Evolutionary conservation across 1,140 invertebrate species (phyloP).

Genomic region (Sinonovacula constricta): DNA sequence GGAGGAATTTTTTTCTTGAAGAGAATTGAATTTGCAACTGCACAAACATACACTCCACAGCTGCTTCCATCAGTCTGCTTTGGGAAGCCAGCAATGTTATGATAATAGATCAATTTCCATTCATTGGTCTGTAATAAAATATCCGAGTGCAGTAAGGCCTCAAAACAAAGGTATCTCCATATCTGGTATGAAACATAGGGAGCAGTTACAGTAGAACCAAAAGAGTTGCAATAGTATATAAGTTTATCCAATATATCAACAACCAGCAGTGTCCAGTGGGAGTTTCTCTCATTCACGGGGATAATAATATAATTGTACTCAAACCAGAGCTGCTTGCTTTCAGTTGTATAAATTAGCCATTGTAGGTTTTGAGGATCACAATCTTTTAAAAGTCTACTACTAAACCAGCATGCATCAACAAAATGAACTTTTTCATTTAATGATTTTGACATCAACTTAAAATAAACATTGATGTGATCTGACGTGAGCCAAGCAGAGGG

Average conservation of each 20-base stretch:
- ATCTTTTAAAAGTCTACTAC: not conserved
- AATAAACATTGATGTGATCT: constrained; percentile 13
- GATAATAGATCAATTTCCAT: not conserved
- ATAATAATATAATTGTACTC: constrained; percentile 3
- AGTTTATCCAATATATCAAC: not conserved
- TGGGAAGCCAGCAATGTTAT: not conserved
- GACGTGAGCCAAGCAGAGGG: not conserved
- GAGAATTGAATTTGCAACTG: not conserved
- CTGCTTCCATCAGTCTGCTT: constrained; percentile 19
- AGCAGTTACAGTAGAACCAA: not conserved
- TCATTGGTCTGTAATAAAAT: not conserved
- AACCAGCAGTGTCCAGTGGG: constrained; percentile 2
- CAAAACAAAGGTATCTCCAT: constrained; percentile 8
- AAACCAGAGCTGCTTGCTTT: not conserved
- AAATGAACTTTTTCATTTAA: not conserved
- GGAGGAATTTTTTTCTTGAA: too few species aligned
- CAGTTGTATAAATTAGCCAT: not conserved
- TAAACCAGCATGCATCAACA: not conserved
- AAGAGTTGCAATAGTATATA: constrained; percentile 7
- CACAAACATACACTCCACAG: constrained; percentile 16
- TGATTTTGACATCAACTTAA: not conserved
- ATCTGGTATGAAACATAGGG: constrained; percentile 4
- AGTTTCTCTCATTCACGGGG: constrained; percentile 1
- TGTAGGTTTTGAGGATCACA: not conserved
- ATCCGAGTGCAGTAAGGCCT: not conserved